phyloP scores from a whole-genome alignment of 1,140 invertebrate genomes.

The Nasonia giraulti region DNA sequence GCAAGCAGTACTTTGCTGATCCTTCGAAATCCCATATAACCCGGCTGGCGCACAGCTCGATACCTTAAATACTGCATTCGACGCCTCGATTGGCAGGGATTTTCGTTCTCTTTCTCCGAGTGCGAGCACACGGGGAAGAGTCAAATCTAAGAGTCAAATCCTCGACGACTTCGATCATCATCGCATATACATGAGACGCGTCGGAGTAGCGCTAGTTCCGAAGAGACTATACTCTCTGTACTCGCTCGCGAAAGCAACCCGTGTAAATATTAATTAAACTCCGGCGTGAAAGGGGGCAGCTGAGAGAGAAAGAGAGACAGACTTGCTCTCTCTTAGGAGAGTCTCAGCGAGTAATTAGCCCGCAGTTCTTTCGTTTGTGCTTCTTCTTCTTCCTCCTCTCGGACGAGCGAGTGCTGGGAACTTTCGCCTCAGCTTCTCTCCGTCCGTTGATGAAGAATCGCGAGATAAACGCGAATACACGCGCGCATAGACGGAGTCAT shows the following conservation, averaged over 20 bases:
- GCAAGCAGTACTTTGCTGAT: slow-evolving; percentile 39
- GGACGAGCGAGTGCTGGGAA: not conserved
- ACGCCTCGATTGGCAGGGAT: slow-evolving; percentile 44
- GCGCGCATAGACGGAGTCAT: slow-evolving; percentile 32
- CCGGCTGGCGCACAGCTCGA: not conserved
- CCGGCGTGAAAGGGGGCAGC: not conserved
- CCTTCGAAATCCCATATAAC: slow-evolving; percentile 37
- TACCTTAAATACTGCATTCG: slow-evolving; percentile 48
- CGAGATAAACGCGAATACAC: slow-evolving; percentile 53
- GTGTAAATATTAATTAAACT: slow-evolving; percentile 50
- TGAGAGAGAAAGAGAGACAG: not conserved
- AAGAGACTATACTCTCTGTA: not conserved
- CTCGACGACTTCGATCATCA: slow-evolving; percentile 3
- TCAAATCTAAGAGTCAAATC: slow-evolving; percentile 41
- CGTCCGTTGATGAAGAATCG: slow-evolving; percentile 11
- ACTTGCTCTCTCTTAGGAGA: not conserved
- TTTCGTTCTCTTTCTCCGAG: slow-evolving; percentile 13
- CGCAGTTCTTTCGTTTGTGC: slow-evolving; percentile 25
- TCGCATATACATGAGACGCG: slow-evolving; percentile 41
- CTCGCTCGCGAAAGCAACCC: not conserved
- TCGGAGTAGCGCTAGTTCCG: not conserved
- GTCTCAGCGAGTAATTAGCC: slow-evolving; percentile 43
- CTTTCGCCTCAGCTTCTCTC: not conserved
- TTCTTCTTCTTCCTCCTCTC: slow-evolving; percentile 28
- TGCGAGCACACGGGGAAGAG: not conserved